Base-by-base conservation (phyloP, 1,140 invertebrate species). In the Pseudomyrmex dendroicus region DNA sequence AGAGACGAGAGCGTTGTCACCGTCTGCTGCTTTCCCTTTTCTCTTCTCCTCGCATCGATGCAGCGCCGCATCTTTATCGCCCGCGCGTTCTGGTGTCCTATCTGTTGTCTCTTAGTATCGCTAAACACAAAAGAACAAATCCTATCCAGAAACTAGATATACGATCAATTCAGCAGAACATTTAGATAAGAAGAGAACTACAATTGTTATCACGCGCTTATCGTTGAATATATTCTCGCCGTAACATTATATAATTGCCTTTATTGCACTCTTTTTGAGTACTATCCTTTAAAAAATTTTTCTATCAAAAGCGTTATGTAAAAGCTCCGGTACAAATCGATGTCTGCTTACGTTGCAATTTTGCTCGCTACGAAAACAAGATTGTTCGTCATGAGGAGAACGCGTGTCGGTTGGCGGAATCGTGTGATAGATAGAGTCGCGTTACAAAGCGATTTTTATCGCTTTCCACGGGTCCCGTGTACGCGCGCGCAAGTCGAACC, bases 1-100 rank as follows among this genome's bases (percentile, higher is more conserved):
- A 57, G 20, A 5, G 35, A 35, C 90, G 84, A 85, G 90, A 90
- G 89, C 87, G 87, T 92, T 91, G 90, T 91, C 90, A 92, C 12
- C 85, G 88, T 89, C 83, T 84, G 84, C 84, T 61, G 62, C 52
- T 83, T 63, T 59, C 64, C 68, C 77, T 62, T 63, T 84, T 66
- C 50, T 66, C 50, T 20, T 62, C 68, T 56, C 20, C 48, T 2
- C 35, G 25, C 59, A 46, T 84, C 44, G 52, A 20, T 73, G 13
- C 73, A 48, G 2, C 50, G 25, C 15, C 7, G 4, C 46, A 3
- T 52, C 15, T 68, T 59, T 73, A 50, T 35, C 35, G 35, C 35
- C 35, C 35, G 59, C 56, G 22, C 22, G 22, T 12, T 15, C 15
- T 35, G 35, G 35, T 25, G 22, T 50, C 22, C 64, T 44, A 10